Conservation (phyloP, 2,113 vertebrate species). For the Prunella himalayana region DNA sequence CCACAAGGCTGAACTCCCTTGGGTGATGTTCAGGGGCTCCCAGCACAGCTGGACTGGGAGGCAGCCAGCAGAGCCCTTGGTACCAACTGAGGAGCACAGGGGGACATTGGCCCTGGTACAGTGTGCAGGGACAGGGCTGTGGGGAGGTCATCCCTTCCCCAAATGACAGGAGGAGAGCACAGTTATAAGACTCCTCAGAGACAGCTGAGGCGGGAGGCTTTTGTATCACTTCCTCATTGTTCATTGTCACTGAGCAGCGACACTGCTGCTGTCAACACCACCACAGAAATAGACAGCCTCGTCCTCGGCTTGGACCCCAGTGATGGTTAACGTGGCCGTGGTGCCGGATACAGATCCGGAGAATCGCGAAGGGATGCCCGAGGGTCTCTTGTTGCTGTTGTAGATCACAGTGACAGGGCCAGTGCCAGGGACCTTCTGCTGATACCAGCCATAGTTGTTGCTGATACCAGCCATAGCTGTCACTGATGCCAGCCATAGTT, state of each 20-base stretch:
- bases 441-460: background rate
- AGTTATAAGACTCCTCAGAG: background rate
- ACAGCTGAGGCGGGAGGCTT: background rate
- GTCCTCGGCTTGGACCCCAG: background rate
- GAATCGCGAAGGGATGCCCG: background rate
- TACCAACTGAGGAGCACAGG: background rate
- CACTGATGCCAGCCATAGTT: too few relatives aligned
- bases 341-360: accelerated
- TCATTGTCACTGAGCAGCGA: background rate
- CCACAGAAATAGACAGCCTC: background rate
- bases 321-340: background rate
- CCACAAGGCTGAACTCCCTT: background rate
- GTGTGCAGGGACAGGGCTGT: background rate
- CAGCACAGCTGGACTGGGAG: background rate
- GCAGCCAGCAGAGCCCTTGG: background rate
- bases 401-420: background rate
- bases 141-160: background rate
- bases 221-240: background rate
- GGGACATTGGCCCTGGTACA: background rate
- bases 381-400: accelerated
- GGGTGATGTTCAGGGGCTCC: too few relatives aligned
- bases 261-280: background rate
- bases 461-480: background rate
- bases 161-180: background rate
- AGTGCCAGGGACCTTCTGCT: background rate